Conservation (phyloP, 2,797 vertebrate genomes). For the Sebastes flavidus region DNA sequence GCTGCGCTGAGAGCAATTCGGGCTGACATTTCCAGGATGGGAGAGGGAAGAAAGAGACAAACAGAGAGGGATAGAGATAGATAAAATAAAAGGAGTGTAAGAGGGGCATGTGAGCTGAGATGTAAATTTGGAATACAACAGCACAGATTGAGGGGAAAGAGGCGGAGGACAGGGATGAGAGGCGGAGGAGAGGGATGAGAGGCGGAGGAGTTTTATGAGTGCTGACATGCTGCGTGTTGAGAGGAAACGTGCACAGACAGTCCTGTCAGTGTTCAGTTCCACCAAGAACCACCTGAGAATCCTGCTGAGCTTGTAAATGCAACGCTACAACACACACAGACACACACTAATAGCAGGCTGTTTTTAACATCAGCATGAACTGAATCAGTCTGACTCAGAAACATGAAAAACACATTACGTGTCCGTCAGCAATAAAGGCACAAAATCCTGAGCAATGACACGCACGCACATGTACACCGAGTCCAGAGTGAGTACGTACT, state of each 20-base stretch:
- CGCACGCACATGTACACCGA: neutral
- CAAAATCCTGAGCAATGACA: neutral
- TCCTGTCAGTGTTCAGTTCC: conserved; percentile 29
- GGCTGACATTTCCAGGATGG: neutral
- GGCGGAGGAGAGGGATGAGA: neutral
- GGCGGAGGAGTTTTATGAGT: conserved; percentile 19
- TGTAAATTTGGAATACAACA: neutral
- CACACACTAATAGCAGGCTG: neutral
- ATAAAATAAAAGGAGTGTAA: neutral
- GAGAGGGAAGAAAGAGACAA: neutral
- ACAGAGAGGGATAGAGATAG: neutral
- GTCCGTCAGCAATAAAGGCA: neutral
- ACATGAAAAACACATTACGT: neutral
- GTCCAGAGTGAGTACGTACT: conserved; percentile 32
- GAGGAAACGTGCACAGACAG: conserved; percentile 41
- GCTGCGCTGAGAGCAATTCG: neutral
- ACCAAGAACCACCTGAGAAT: conserved; percentile 39
- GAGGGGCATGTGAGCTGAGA: neutral
- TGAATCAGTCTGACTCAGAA: neutral
- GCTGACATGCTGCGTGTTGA: conserved; percentile 41
- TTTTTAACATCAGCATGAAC: neutral
- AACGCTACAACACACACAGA: neutral
- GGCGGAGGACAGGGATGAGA: neutral
- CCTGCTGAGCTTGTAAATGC: conserved; percentile 30
- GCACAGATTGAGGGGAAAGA: neutral